Evolutionary conservation across 2,113 vertebrate genomes (phyloP), one percentile per base, ranked within the genome.

Genomic region (Limanda limanda): DNA sequence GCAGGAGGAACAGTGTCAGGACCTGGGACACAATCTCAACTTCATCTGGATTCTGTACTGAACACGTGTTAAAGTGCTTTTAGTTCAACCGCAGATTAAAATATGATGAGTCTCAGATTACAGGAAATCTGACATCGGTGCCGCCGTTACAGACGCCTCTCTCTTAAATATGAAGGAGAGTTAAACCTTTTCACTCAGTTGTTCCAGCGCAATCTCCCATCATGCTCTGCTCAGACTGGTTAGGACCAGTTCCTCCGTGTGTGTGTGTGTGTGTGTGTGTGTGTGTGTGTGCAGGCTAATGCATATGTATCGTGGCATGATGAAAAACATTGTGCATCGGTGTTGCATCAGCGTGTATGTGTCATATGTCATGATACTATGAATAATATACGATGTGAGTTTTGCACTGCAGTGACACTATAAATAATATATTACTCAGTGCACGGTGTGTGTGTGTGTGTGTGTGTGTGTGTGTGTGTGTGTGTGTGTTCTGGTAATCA

Each of bases 331-430:
- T 17, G n/a, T 31, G 14, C 18, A 40, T 70, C 48, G 2, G 2
- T 10, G 56, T 37, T 48, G 25, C 11, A 68, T 62, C 20, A 48
- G 20, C 18, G 35, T 56, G 59, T 70, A 42, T 56, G 25, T 54
- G 51, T 54, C 51, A 42, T 48, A 54, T 78, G 79, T 62, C 54
- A 75, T 24, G 61, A 83, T 37, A 25, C 37, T 15, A 68, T 89
- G 45, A 89, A 89, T 80, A 83, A 78, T 70, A 60, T 47, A 74
- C 7, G 0, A 76, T 63, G 67, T 55, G 59, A 73, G 51, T 75
- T 76, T 64, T 69, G 65, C 58, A 54, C 76, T 42, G 60, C 14
- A 45, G 68, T 51, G 51, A 76, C 63, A 21, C 20, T 55, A 57
- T 89, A 9, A 86, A 86, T 82, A 82, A 75, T 60, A 64, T 27